A percentile compares a stretch with the other conserved stretches of the same genome.
Evolutionary conservation across 1,140 invertebrate species (phyloP).

Genomic region (Tetraneura akinire): DNA sequence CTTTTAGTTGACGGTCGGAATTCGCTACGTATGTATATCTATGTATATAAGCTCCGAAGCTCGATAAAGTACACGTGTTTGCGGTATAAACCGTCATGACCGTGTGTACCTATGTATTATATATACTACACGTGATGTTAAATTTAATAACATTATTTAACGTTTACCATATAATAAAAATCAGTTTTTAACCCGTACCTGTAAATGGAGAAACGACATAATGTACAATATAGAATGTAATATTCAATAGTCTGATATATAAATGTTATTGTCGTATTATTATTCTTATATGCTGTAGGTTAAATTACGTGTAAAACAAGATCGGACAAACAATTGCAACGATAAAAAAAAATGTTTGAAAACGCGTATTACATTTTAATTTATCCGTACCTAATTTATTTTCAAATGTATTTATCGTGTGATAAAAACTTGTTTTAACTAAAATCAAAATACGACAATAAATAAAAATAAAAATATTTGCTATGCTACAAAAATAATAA

Average conservation of each 20-base stretch:
- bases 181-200: not conserved
- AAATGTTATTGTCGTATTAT: not conserved
- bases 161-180: not conserved
- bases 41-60: not conserved
- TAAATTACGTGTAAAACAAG: constrained; percentile 8
- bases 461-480: constrained; percentile 9
- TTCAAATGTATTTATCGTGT: not conserved
- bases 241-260: not conserved
- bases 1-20: too few relatives aligned
- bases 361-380: not conserved
- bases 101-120: too few relatives aligned
- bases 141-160: not conserved
- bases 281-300: not conserved
- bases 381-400: not conserved
- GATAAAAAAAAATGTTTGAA: not conserved
- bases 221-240: not conserved
- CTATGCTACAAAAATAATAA: too few relatives aligned
- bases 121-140: not conserved
- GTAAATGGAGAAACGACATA: constrained; percentile 33
- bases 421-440: not conserved
- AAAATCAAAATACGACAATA: not conserved
- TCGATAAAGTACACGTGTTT: too few relatives aligned
- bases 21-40: not conserved
- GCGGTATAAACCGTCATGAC: too few relatives aligned
- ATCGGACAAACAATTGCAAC: not conserved